Conservation (phyloP, 2,797 vertebrate genomes). For the Sciaenops ocellatus region DNA sequence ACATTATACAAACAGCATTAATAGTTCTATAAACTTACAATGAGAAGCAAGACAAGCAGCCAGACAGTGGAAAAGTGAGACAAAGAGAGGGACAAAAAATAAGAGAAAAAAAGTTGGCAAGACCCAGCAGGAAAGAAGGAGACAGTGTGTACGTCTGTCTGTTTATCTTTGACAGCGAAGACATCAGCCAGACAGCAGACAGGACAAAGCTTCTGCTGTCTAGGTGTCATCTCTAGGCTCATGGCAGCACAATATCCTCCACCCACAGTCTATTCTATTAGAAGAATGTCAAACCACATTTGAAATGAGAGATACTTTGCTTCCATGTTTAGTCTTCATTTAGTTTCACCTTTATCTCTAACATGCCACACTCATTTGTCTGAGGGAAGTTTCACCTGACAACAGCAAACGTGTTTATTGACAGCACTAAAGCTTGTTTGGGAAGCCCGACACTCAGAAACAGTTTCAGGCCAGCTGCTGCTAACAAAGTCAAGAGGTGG, state of each 20-base stretch:
- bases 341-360: too few species aligned
- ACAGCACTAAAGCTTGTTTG: not conserved
- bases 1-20: not conserved
- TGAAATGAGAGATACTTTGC: not conserved
- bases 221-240: slow-evolving; percentile 3
- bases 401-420: not conserved
- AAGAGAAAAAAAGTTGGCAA: slow-evolving; percentile 2
- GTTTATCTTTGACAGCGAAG: slow-evolving; percentile 17
- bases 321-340: not conserved
- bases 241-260: slow-evolving; percentile 9
- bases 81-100: not conserved
- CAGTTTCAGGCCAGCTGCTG: slow-evolving; percentile 15
- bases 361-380: too few species aligned
- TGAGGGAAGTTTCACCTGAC: too few species aligned
- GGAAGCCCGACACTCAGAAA: not conserved
- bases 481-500: slow-evolving; percentile 13
- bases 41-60: not conserved
- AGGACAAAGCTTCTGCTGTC: slow-evolving; percentile 19
- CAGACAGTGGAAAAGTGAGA: not conserved
- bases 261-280: slow-evolving; percentile 10
- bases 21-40: not conserved
- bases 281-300: not conserved
- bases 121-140: not conserved
- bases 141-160: slow-evolving; percentile 12
- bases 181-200: slow-evolving; percentile 13